Conservation (phyloP, 2,113 vertebrate genomes). For the Pavo muticus region DNA sequence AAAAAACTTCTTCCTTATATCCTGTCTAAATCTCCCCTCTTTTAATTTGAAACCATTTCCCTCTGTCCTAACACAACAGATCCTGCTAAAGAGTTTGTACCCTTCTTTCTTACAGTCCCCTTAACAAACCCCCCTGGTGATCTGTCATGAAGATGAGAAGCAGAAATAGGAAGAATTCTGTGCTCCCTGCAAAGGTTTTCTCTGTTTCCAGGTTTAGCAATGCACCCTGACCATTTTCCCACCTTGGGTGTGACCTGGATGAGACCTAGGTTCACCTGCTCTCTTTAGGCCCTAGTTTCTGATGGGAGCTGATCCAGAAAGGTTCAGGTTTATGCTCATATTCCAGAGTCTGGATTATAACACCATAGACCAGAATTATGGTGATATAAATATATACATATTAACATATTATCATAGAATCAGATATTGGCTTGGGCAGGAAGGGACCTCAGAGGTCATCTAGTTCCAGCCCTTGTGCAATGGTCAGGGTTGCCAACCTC, state of each 20-base stretch:
- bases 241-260: fast-evolving
- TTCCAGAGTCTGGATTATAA: background rate
- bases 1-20: no score
- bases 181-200: background rate
- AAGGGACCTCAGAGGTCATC: no score
- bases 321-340: background rate
- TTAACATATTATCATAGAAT: no score
- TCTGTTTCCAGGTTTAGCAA: background rate
- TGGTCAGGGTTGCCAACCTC: no score
- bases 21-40: no score
- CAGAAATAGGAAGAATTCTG: background rate
- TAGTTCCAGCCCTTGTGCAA: no score
- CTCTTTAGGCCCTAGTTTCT: background rate
- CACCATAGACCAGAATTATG: background rate
- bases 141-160: background rate
- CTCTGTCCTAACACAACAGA: no score
- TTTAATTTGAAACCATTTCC: no score
- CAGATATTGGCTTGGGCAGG: no score
- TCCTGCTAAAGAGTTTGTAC: no score
- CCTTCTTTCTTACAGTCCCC: no score
- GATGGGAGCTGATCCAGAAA: background rate
- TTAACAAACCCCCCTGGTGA: no score
- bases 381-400: background rate
- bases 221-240: background rate
- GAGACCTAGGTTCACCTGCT: background rate